Percentiles rank a stretch among this genome's conserved stretches.
Evolutionary conservation across 2,797 vertebrate species (phyloP).

Genomic region (Capromys pilorides): DNA sequence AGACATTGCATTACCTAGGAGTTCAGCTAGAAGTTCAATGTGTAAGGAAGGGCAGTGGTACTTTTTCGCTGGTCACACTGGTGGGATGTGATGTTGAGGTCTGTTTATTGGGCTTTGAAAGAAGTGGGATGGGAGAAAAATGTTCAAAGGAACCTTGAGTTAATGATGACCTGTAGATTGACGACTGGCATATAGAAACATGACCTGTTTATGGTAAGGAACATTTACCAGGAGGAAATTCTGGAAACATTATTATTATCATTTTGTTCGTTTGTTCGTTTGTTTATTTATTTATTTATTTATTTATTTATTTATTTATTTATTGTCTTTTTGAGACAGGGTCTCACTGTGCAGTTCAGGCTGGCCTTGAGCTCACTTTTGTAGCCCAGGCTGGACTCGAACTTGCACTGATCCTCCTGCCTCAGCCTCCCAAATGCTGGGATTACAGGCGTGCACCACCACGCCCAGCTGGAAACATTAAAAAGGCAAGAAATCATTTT

Average conservation of each 20-base stretch:
- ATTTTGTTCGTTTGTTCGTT: too few species aligned
- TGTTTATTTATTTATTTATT: too few species aligned
- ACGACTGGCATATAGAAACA: not conserved
- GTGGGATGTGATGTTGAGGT: not conserved
- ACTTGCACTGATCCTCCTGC: too few species aligned
- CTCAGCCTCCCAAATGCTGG: too few species aligned
- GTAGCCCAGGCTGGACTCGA: too few species aligned
- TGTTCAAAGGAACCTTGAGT: not conserved
- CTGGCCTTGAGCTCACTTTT: too few species aligned
- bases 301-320: too few species aligned
- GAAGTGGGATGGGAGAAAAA: not conserved
- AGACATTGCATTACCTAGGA: not conserved
- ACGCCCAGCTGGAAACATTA: too few species aligned
- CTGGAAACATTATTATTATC: not conserved
- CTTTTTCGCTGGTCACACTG: not conserved
- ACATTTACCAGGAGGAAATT: slow-evolving; percentile 12
- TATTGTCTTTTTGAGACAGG: too few species aligned
- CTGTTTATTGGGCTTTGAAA: not conserved
- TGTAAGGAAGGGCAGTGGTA: not conserved
- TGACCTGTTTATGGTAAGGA: not conserved
- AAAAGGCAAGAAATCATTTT: slow-evolving; percentile 36
- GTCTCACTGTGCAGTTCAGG: too few species aligned
- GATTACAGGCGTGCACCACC: too few species aligned
- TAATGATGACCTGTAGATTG: not conserved
- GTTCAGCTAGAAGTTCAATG: not conserved